Base-by-base conservation (phyloP, 2,113 vertebrate genomes). In the Gymnorhina tibicen region DNA sequence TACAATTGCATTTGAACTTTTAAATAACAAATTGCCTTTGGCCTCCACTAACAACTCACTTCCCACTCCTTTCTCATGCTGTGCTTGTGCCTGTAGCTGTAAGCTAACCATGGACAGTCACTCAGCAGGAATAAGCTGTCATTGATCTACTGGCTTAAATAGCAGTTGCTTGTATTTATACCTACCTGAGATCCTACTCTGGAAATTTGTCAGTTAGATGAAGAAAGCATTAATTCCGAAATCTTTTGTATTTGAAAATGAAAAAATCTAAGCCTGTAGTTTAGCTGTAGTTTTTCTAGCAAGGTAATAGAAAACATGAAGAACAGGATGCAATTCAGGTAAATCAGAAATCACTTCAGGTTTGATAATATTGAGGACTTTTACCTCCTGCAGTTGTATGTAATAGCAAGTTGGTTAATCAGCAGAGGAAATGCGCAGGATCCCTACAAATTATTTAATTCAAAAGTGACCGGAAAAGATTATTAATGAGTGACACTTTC, bases 341-440 rank as follows among this genome's bases (percentile, higher is more conserved):
- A 73, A 85, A 80, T 55, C 53, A 94, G 72, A 81, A 93, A 88
- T 72, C 73, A 28, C n/a, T 83, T 76, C 33, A 37, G n/a, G 17
- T 30, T 80, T 76, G 55, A 85, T 50, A 85, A 79, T 75, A 89
- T 24, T 75, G 41, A 78, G 24, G 53, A 78, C 37, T 93, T 87
- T 30, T 77, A 86, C 83, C 62, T 91, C 92, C 94, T 50, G 41
- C 83, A 91, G 66, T 33, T 81, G 63, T 53, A 92, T 69, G 30
- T 59, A 95, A 94, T 53, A 95, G 83, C 47, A 62, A 94, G 46
- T 12, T 68, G 18, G 80, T 82, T 96, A 94, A 94, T 81, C 21
- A 23, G 49, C 66, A 94, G 86, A 96, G 93, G 93, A 97, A 97
- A 89, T 87, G 62, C 46, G 73, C 73, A 73, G 76, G 66, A 91